phyloP scores from a whole-genome alignment of 1,140 invertebrate species.

The Bombus breviceps region DNA sequence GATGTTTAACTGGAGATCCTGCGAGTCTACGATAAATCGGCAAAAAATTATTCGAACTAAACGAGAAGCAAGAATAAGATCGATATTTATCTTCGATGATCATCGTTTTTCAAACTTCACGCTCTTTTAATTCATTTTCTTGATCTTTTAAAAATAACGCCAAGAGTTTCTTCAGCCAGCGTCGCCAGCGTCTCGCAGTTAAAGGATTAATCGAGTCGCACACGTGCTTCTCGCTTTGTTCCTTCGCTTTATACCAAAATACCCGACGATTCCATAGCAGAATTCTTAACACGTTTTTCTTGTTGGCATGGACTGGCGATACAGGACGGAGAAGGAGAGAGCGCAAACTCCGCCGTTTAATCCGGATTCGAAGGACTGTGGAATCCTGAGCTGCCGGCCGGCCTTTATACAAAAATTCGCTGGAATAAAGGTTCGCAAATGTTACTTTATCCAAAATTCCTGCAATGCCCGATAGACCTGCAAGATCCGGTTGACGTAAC shows the following conservation, averaged over 20 bases:
- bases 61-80: too few relatives aligned
- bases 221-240: constrained; percentile 16
- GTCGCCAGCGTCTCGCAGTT: neutral
- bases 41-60: too few relatives aligned
- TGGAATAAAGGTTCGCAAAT: constrained; percentile 88
- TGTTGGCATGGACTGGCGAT: constrained; percentile 17
- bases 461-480: neutral
- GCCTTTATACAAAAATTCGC: constrained; percentile 91
- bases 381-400: constrained; percentile 91
- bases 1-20: too few relatives aligned
- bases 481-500: neutral
- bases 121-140: too few relatives aligned
- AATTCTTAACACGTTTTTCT: constrained; percentile 1
- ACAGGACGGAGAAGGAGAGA: constrained; percentile 84
- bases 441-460: neutral
- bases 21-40: too few relatives aligned
- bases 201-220: constrained; percentile 3
- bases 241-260: neutral
- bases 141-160: neutral
- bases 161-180: neutral
- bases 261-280: neutral
- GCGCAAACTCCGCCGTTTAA: constrained; percentile 85
- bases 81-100: too few relatives aligned
- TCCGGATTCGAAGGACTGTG: constrained; percentile 90
- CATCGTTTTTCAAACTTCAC: too few relatives aligned